Conservation (phyloP, 2,888 invertebrate genomes). For the Malthinus seriepunctatus region DNA sequence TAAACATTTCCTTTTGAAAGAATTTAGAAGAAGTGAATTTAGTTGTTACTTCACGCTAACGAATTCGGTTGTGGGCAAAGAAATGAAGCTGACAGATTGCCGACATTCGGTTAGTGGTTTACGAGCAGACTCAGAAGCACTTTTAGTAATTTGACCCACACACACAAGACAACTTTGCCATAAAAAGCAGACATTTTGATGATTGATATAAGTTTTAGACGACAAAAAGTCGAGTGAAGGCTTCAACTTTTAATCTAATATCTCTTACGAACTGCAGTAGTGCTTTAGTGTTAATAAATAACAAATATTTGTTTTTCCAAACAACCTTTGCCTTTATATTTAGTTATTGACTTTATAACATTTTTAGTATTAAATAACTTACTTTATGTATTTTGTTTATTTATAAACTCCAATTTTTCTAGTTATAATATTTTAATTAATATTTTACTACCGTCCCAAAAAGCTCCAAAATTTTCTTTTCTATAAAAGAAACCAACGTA, state of each 20-base stretch:
- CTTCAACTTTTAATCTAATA: constrained; percentile 30
- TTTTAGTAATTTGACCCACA: constrained; percentile 30
- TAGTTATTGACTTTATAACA: background rate
- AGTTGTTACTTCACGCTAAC: constrained; percentile 20
- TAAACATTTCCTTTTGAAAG: too few species aligned
- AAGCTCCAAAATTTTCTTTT: too few species aligned
- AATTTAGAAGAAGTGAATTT: background rate
- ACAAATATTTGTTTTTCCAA: constrained; percentile 17
- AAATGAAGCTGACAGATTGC: constrained; percentile 29
- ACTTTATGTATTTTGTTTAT: background rate
- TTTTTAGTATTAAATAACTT: background rate
- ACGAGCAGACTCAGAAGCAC: constrained; percentile 30
- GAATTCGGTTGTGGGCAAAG: constrained; percentile 23
- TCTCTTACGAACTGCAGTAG: constrained; percentile 21
- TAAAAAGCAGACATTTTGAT: constrained; percentile 31
- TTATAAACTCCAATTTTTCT: too few species aligned
- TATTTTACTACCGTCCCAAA: too few species aligned
- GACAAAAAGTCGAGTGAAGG: constrained; percentile 29
- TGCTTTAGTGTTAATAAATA: constrained; percentile 23
- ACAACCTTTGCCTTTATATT: constrained; percentile 3
- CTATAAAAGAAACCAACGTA: too few species aligned
- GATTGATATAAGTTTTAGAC: constrained; percentile 28
- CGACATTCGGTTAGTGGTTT: constrained; percentile 31
- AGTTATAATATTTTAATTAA: too few species aligned
- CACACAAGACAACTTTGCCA: constrained; percentile 26